These are phyloP conservation scores for Addax nasomaculatus DNA, from an alignment of 2,113 vertebrate genomes.

Conservation along the genomic window DNA sequence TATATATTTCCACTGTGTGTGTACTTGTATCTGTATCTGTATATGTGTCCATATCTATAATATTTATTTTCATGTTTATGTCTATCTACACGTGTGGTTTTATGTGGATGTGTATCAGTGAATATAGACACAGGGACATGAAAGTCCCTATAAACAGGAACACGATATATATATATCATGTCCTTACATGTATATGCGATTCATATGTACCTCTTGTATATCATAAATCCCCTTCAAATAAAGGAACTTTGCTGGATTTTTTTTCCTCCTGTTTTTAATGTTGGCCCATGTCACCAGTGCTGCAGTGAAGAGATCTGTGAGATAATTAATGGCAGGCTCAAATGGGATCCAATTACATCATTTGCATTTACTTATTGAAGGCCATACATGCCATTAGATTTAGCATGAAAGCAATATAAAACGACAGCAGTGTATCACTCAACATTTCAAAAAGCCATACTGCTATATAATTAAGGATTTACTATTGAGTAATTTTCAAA, in stretches of 20 bases:
- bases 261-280: not conserved
- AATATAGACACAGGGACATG: not conserved
- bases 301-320: slow-evolving; percentile 7
- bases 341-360: slow-evolving; percentile 10
- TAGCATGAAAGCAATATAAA: slow-evolving; percentile 35
- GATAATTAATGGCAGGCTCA: slow-evolving; percentile 15
- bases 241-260: not conserved
- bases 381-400: not conserved
- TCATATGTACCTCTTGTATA: not conserved
- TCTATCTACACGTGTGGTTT: not conserved
- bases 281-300: not conserved
- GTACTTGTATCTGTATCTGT: not conserved
- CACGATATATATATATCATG: not conserved
- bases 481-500: slow-evolving; percentile 38
- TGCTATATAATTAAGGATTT: slow-evolving; percentile 33
- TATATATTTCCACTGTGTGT: not conserved
- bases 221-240: not conserved
- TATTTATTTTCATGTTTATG: not conserved
- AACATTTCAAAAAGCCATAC: slow-evolving; percentile 8
- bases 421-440: not conserved
- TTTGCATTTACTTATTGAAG: slow-evolving; percentile 42
- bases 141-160: not conserved
- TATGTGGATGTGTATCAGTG: not conserved
- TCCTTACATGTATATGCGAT: not conserved
- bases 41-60: not conserved